phyloP scores from a whole-genome alignment of 1,140 invertebrate genomes.

The Zaprionus camerounensis region DNA sequence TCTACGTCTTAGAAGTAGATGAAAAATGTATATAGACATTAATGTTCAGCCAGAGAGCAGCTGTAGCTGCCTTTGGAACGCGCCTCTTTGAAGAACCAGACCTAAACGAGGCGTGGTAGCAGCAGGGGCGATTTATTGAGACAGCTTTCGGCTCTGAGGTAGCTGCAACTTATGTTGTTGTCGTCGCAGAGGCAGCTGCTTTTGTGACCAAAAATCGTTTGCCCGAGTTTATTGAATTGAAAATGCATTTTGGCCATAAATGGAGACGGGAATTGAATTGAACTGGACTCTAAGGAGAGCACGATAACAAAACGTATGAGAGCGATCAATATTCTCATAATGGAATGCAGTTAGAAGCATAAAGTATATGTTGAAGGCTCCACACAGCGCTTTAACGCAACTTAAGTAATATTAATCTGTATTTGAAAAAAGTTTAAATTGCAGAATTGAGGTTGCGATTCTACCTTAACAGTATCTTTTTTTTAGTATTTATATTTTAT shows the following conservation, averaged over 20 bases:
- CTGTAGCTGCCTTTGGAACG: slow-evolving; percentile 42
- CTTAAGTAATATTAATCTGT: too few species aligned
- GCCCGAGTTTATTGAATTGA: slow-evolving; percentile 49
- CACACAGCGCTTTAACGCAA: too few species aligned
- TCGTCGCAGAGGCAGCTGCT: slow-evolving; percentile 7
- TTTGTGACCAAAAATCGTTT: slow-evolving; percentile 49
- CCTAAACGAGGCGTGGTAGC: slow-evolving; percentile 6
- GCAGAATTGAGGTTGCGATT: too few species aligned
- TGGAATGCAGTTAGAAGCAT: background rate
- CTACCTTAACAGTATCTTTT: too few species aligned
- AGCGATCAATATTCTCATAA: slow-evolving; percentile 40
- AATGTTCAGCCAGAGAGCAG: slow-evolving; percentile 34
- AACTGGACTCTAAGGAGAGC: background rate
- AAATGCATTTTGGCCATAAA: slow-evolving; percentile 50
- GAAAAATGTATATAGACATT: slow-evolving; percentile 65
- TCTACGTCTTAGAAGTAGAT: slow-evolving; percentile 41
- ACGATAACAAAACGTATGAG: background rate
- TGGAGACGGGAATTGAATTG: slow-evolving; percentile 47
- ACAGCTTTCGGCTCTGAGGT: slow-evolving; percentile 21
- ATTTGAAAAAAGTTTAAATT: too few species aligned
- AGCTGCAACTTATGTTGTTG: background rate
- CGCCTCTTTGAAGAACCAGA: slow-evolving; percentile 42
- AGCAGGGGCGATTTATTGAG: slow-evolving; percentile 52
- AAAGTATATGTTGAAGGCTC: background rate
- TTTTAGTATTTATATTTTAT: too few species aligned